These are phyloP conservation scores for Heteromurus nitidus DNA, from an alignment of 2,888 invertebrate species.

Conservation along the genomic window DNA sequence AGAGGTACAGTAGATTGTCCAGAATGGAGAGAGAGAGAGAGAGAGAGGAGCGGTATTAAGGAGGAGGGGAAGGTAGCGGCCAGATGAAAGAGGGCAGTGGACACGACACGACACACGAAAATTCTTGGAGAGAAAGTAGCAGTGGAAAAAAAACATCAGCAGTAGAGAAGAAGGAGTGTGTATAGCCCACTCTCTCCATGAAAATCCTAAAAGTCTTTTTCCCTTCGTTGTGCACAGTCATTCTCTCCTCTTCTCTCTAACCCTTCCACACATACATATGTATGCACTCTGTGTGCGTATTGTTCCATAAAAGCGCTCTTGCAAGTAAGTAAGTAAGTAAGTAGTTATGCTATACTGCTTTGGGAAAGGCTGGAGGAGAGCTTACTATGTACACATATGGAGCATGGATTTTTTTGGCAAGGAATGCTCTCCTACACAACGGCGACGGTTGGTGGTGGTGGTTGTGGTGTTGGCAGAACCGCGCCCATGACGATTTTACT, in stretches of 20 bases:
- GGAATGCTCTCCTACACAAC: too few relatives aligned
- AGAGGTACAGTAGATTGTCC: too few relatives aligned
- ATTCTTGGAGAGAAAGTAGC: background rate
- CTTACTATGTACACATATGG: too few relatives aligned
- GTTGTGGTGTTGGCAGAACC: slow-evolving; percentile 64
- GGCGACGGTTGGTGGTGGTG: slow-evolving; percentile 22
- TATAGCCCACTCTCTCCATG: background rate
- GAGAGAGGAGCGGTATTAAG: too few relatives aligned
- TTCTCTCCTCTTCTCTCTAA: slow-evolving; percentile 16
- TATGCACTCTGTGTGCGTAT: too few relatives aligned
- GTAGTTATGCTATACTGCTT: too few relatives aligned
- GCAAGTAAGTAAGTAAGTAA: too few relatives aligned
- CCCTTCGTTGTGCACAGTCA: background rate
- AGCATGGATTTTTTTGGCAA: too few relatives aligned
- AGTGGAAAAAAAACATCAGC: slow-evolving; percentile 9
- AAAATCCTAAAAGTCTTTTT: too few relatives aligned
- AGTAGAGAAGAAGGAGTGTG: background rate
- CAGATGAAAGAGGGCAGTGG: slow-evolving; percentile 67
- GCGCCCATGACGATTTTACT: slow-evolving; percentile 66
- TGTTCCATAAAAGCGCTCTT: too few relatives aligned
- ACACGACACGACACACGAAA: slow-evolving; percentile 59
- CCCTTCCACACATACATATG: too few relatives aligned
- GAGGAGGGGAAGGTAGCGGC: slow-evolving; percentile 67
- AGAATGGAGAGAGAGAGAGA: slow-evolving; percentile 18
- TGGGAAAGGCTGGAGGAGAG: too few relatives aligned